Percentiles rank a stretch among this genome's conserved stretches.
Evolutionary conservation across 2,797 vertebrate genomes (phyloP).

Genomic region (Esox masquinongy): DNA sequence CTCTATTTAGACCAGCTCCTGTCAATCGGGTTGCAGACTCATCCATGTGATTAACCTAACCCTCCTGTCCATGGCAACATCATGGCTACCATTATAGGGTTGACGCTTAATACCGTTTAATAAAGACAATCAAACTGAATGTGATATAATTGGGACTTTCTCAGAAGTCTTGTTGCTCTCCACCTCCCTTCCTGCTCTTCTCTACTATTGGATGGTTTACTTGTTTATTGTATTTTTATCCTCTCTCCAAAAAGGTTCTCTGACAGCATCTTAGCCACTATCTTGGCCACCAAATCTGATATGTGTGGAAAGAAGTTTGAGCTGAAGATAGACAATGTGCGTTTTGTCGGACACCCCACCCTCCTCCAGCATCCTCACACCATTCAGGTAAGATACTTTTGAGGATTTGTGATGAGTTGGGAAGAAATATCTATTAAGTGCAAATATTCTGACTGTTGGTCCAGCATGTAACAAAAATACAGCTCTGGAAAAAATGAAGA

Average conservation of each 20-base stretch:
- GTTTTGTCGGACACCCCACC: conserved; percentile 96
- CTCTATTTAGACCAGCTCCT: conserved; percentile 45
- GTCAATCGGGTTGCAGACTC: conserved; percentile 42
- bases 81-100: conserved; percentile 3
- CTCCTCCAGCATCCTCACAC: conserved; percentile 88
- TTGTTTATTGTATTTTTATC: neutral
- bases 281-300: conserved; percentile 97
- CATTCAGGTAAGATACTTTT: conserved; percentile 78
- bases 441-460: neutral
- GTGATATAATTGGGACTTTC: conserved; percentile 43
- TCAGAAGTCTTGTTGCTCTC: conserved; percentile 23
- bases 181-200: conserved; percentile 7
- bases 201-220: neutral
- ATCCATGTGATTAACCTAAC: conserved; percentile 51
- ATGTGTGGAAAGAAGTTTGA: conserved; percentile 99
- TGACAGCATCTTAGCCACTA: conserved; percentile 95
- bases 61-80: conserved; percentile 38
- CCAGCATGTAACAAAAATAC: neutral
- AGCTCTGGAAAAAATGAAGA: too few relatives aligned
- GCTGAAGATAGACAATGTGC: conserved; percentile 97
- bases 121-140: conserved; percentile 22
- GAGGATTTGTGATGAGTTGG: neutral
- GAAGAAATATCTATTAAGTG: neutral
- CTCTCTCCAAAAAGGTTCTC: conserved; percentile 83
- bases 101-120: conserved; percentile 14